Base-by-base conservation (phyloP, 1,140 invertebrate genomes). In the Drosophila chauvacae region DNA sequence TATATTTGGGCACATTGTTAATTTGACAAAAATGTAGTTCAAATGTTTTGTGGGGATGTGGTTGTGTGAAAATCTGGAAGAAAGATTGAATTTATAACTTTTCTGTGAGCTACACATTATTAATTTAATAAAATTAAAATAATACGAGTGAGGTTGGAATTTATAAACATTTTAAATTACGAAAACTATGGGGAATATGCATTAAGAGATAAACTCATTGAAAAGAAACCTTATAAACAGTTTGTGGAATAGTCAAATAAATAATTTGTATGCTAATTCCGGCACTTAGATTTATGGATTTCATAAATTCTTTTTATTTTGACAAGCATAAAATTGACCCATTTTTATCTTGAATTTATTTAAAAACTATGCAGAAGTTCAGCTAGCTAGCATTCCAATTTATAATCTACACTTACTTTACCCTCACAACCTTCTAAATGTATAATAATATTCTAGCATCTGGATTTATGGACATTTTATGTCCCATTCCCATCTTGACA, bases 1-100 rank as follows among this genome's bases (percentile, higher is more conserved):
- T 55, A 45, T 26, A 33, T 56, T 56, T 56, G 47, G 45, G 14
- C 37, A 72, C 20, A 72, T 71, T 73, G 68, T 73, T 72, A 51
- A 51, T 51, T 72, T 73, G 68, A 6, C 70, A 42, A 23, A 59
- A 72, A 68, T 65, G 55, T 72, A 72, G 70, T 60, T 72, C 51
- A 72, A 60, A 59, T 37, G 35, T 10, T 20, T 20, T 23, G 37
- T 56, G 20, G 18, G 28, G 6, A 70, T 26, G 39, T 20, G 18
- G 18, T 41, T 50, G 28, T 7, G 7, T 9, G 9, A 10, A 9
- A 50, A 14, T 37, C n/a, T 10, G 14, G 3, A 16, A 26, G 3
- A 13, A 20, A 33, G 7, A 33, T 7, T 9, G 30, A 47, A 64
- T 47, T 45, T 30, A 14, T 35, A 23, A 13, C 2, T n/a, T 33